These are phyloP conservation scores for Atherinosoma microstoma DNA, from an alignment of 2,797 vertebrate genomes.

Conservation along the genomic window DNA sequence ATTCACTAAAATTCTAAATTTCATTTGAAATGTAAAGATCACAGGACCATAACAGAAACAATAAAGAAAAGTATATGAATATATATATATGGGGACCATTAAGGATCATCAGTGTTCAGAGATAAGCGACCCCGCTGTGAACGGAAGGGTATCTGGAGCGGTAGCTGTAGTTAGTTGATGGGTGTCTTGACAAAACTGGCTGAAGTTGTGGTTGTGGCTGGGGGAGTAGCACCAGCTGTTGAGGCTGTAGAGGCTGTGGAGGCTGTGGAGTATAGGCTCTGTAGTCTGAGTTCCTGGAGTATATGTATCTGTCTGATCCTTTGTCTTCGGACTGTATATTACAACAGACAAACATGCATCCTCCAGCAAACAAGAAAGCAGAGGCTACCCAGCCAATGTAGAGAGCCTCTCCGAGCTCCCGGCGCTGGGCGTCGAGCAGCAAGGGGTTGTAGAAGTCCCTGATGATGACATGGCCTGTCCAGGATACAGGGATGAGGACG, in stretches of 20 bases:
- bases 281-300: conserved; percentile 72
- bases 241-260: conserved; percentile 71
- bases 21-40: conserved; percentile 26
- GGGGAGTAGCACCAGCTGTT: conserved; percentile 66
- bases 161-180: conserved; percentile 73
- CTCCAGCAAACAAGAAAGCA: conserved; percentile 83
- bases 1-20: conserved; percentile 9
- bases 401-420: conserved; percentile 93
- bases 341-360: conserved; percentile 86
- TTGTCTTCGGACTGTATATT: conserved; percentile 68
- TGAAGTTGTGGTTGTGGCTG: conserved; percentile 60
- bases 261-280: conserved; percentile 72
- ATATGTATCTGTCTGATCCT: conserved; percentile 60
- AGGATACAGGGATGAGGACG: conserved; percentile 89
- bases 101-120: conserved; percentile 62
- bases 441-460: conserved; percentile 89
- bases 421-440: conserved; percentile 84
- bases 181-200: conserved; percentile 63
- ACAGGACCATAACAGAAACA: not conserved
- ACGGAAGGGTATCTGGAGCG: conserved; percentile 75
- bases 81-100: conserved; percentile 2
- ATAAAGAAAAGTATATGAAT: not conserved
- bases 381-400: conserved; percentile 91
- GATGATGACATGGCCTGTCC: conserved; percentile 89
- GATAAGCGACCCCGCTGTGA: conserved; percentile 80